phyloP scores from a whole-genome alignment of 2,888 invertebrate genomes.

The Mimachlamys varia region DNA sequence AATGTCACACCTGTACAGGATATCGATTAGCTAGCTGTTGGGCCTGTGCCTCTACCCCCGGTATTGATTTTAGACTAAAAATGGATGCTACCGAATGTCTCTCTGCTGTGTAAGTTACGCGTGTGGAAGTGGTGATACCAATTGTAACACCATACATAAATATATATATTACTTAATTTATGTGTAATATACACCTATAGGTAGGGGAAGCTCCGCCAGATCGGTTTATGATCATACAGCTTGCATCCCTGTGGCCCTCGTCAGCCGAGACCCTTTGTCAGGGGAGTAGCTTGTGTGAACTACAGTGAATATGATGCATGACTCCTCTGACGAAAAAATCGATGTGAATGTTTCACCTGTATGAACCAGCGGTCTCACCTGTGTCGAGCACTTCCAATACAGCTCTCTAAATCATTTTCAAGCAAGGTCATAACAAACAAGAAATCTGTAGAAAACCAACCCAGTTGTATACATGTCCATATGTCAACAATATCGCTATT shows the following conservation, averaged over 20 bases:
- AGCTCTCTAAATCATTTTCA: background rate
- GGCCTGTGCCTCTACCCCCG: background rate
- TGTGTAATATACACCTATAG: background rate
- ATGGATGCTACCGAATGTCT: background rate
- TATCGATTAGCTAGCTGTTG: background rate
- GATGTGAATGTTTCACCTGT: conserved; percentile 31
- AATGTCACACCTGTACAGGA: background rate
- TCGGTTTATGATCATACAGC: background rate
- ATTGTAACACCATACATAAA: background rate
- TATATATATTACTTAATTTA: background rate
- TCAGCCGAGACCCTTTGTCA: conserved; percentile 8
- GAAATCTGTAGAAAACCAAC: background rate
- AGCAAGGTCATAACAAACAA: background rate
- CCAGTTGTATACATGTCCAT: background rate
- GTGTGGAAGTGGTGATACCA: background rate
- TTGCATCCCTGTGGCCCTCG: background rate
- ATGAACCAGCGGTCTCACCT: background rate
- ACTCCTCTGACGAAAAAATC: conserved; percentile 34
- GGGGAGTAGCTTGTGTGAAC: conserved; percentile 11
- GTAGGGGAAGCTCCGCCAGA: background rate
- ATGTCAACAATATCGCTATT: background rate
- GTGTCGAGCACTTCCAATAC: background rate
- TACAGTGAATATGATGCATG: conserved; percentile 24
- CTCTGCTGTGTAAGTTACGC: background rate
- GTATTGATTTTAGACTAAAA: conserved; percentile 15